Evolutionary conservation across 1,140 invertebrate genomes (phyloP).

Genomic region (Rhagoletis pomonella): DNA sequence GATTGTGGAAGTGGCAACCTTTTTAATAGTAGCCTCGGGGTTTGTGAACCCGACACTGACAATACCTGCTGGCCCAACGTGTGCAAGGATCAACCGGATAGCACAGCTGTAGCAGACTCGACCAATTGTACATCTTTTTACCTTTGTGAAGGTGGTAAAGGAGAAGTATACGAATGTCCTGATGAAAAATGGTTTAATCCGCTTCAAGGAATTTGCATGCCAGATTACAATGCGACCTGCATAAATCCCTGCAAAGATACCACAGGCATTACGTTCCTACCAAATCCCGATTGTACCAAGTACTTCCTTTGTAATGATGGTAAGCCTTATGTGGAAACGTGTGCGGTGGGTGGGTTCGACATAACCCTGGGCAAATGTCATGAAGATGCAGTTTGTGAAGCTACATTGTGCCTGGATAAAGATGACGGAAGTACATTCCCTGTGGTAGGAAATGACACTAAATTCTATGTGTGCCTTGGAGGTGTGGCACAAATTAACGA

Average conservation of each 20-base stretch:
- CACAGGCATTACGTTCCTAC: constrained; percentile 57
- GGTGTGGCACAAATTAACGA: constrained; percentile 26
- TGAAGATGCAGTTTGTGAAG: constrained; percentile 41
- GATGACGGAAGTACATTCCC: not conserved
- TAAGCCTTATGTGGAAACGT: constrained; percentile 60
- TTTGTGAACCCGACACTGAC: constrained; percentile 61
- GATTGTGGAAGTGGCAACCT: constrained; percentile 65
- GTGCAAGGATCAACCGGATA: constrained; percentile 63
- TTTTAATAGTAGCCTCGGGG: constrained; percentile 58
- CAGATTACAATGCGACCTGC: constrained; percentile 63
- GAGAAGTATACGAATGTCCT: constrained; percentile 56
- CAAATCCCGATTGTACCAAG: constrained; percentile 66
- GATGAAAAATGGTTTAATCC: constrained; percentile 62
- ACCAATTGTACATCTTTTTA: constrained; percentile 62
- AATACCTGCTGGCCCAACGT: constrained; percentile 56
- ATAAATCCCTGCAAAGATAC: constrained; percentile 62
- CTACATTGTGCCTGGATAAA: constrained; percentile 19
- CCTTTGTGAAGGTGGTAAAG: constrained; percentile 62
- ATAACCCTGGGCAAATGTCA: constrained; percentile 23
- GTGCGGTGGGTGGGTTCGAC: constrained; percentile 57
- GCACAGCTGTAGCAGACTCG: constrained; percentile 59
- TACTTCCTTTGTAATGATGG: constrained; percentile 66
- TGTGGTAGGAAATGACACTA: constrained; percentile 7
- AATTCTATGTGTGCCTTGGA: constrained; percentile 53
- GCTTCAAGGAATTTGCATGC: constrained; percentile 46